Percentiles rank a stretch among this genome's conserved stretches.
Evolutionary conservation across 2,888 invertebrate species (phyloP).

Genomic region (Geotrupes spiniger): DNA sequence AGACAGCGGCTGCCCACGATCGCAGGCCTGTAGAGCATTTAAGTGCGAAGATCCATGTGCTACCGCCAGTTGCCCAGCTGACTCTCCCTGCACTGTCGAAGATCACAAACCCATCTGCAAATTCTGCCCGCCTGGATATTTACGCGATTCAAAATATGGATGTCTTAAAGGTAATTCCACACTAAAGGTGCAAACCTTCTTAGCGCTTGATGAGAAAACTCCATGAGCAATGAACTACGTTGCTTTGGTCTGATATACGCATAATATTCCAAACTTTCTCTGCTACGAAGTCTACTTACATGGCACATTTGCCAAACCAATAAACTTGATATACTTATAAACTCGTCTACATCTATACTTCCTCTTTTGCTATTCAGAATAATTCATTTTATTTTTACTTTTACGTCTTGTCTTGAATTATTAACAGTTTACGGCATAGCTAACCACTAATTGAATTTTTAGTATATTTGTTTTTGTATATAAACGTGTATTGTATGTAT

Average conservation of each 20-base stretch:
- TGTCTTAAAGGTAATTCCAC: conserved; percentile 88
- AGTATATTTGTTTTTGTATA: conserved; percentile 21
- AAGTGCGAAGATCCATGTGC: conserved; percentile 89
- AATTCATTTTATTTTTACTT: conserved; percentile 15
- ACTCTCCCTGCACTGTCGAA: conserved; percentile 89
- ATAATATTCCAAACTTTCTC: conserved; percentile 29
- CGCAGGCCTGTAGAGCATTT: conserved; percentile 83
- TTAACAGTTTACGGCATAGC: conserved; percentile 21
- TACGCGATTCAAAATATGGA: conserved; percentile 88
- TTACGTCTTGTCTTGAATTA: conserved; percentile 19
- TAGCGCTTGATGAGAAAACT: conserved; percentile 22
- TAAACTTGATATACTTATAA: conserved; percentile 19
- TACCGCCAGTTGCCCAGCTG: conserved; percentile 78
- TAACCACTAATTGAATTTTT: conserved; percentile 28
- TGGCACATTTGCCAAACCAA: conserved; percentile 4
- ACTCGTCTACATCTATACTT: conserved; percentile 24
- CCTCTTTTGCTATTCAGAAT: conserved; percentile 18
- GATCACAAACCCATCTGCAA: conserved; percentile 94
- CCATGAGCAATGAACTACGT: conserved; percentile 23
- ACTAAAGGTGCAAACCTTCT: conserved; percentile 18
- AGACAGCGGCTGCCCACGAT: conserved; percentile 83
- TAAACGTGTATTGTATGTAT: conserved; percentile 38
- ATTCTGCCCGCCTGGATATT: conserved; percentile 92
- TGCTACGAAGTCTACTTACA: conserved; percentile 32
- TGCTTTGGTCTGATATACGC: conserved; percentile 31